Percentiles rank a stretch among this genome's conserved stretches.
Conservation (phyloP, 2,113 vertebrate species). For the Collichthys lucidus region DNA sequence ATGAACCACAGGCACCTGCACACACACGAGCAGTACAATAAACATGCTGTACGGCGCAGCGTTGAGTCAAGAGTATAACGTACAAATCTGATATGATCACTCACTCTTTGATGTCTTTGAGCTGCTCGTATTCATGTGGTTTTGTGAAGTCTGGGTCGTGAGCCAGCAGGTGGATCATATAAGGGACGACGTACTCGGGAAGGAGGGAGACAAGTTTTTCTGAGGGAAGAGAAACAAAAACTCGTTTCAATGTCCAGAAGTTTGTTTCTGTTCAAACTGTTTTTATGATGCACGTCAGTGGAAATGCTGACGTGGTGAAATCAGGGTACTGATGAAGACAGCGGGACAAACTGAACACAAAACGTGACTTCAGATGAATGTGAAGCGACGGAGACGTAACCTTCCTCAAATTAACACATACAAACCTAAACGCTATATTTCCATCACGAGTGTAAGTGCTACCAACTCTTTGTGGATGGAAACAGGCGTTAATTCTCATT, state of each 20-base stretch:
- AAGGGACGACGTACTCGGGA: conserved; percentile 98
- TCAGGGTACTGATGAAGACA: background rate
- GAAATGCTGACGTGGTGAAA: background rate
- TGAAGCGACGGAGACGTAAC: background rate
- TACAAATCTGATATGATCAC: conserved; percentile 59
- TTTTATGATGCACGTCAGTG: too few species aligned
- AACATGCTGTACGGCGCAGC: background rate
- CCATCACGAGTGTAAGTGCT: background rate
- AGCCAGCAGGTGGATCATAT: conserved; percentile 97
- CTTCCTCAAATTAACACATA: background rate
- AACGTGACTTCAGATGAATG: background rate
- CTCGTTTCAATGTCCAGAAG: background rate
- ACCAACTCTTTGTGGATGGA: background rate
- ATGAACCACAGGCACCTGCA: conserved; percentile 98
- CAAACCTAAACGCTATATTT: background rate
- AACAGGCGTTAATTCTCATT: background rate
- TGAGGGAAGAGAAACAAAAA: conserved; percentile 60
- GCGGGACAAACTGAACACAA: background rate
- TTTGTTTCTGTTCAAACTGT: too few species aligned
- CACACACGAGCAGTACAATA: conserved; percentile 3
- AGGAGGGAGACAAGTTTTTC: conserved; percentile 96
- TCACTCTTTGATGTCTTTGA: conserved; percentile 99
- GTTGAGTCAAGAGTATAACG: background rate
- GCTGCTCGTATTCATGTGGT: conserved; percentile 97
- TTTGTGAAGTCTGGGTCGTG: conserved; percentile 99